Evolutionary conservation across 2,888 invertebrate genomes (phyloP), one percentile per base, ranked within the genome.

Genomic region (Drosophila suboccidentalis): DNA sequence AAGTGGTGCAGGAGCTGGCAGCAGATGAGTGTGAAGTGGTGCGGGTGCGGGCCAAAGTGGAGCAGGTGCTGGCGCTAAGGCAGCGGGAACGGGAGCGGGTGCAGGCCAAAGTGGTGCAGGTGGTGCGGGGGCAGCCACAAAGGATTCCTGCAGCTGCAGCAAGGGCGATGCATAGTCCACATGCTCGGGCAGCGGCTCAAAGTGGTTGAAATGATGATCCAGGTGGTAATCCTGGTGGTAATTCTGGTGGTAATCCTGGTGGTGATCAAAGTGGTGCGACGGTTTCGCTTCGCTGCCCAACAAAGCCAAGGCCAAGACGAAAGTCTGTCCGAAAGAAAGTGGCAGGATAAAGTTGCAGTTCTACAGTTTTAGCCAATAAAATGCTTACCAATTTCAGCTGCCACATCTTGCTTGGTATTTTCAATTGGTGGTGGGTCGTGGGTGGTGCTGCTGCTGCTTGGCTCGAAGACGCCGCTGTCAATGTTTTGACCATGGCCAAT

Each of bases 301-400:
- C 34, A 78, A 29, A 44, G 75, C 76, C 19, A 89, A 29, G 26
- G 61, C 68, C 51, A 91, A 50, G 53, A 69, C 57, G 19, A 82
- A 78, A 58, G 70, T 47, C 87, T 85, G 26, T 22, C 4, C n/a
- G 8, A 36, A 32, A 10, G 17, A 36, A 11, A 32, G 26, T 10
- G 11, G 0, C 9, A 1, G 39, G 29, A 26, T 36, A 6, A 4
- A 4, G 10, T 4, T 11, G 0, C 1, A 6, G 13, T 1, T 3
- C 6, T 2, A 1, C n/a, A n/a, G 22, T 54, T 15, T 1, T 11
- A 4, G 11, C 22, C 32, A n/a, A n/a, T 8, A 26, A 5, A 44
- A n/a, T 17, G 62, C 82, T 80, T 75, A 91, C 91, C 80, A 83
- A 50, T 80, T 83, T 88, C 19, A 82, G 49, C 51, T 78, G 80